Evolutionary conservation across 2,113 vertebrate genomes (phyloP).

Genomic region (Ceyx cyanopectus): DNA sequence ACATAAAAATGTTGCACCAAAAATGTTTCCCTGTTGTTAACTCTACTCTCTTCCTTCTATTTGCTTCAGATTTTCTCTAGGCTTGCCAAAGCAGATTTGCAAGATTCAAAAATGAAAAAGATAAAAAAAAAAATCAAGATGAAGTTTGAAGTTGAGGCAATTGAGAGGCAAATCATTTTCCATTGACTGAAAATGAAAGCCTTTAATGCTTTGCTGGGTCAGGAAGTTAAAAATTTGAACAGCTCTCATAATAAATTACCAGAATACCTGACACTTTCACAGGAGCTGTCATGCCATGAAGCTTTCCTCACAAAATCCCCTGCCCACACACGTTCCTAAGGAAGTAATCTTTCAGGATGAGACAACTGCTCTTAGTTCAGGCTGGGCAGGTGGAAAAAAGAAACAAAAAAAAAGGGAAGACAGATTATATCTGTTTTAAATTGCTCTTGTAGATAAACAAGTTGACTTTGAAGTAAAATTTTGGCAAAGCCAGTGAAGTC

Average conservation of each 20-base stretch:
- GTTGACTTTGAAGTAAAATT: background rate
- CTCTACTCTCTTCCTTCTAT: background rate
- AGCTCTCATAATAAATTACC: background rate
- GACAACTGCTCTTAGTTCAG: background rate
- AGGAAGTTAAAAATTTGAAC: background rate
- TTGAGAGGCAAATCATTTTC: background rate
- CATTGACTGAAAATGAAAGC: background rate
- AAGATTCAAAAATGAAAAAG: background rate
- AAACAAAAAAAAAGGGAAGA: background rate
- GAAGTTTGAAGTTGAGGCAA: background rate
- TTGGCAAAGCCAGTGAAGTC: background rate
- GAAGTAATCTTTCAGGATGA: background rate
- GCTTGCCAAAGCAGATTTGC: background rate
- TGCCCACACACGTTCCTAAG: background rate
- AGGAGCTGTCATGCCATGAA: background rate
- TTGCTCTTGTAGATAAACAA: background rate
- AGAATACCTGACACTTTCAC: background rate
- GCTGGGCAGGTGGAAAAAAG: background rate
- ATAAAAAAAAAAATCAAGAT: background rate
- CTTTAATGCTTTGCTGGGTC: background rate
- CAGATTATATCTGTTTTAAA: background rate
- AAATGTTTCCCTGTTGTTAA: background rate
- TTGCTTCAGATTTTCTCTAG: background rate
- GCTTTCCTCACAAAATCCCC: background rate
- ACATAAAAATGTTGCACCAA: background rate